A percentile compares a stretch with the other conserved stretches of the same genome.
Conservation (phyloP, 2,888 invertebrate species). For the Eristalis intricaria region DNA sequence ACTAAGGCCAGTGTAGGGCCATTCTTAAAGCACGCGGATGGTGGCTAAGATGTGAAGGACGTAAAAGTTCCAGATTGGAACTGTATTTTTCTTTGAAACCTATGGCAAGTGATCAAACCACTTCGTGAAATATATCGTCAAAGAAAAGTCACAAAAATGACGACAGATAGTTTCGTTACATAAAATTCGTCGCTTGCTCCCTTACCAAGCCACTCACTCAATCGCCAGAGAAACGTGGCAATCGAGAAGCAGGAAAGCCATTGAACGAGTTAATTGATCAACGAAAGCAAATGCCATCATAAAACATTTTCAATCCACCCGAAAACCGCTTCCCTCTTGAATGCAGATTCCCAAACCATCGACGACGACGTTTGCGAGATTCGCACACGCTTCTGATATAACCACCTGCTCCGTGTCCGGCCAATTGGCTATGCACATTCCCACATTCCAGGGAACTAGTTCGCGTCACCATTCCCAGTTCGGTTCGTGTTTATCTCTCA, state of each 20-base stretch:
- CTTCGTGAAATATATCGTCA: too few relatives aligned
- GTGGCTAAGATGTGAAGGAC: too few relatives aligned
- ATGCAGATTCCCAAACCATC: background rate
- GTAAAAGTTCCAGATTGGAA: too few relatives aligned
- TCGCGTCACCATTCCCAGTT: constrained; percentile 19
- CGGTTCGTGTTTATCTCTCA: constrained; percentile 12
- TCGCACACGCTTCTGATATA: constrained; percentile 3
- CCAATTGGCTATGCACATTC: constrained; percentile 52
- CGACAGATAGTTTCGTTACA: too few relatives aligned
- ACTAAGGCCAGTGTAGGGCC: too few relatives aligned
- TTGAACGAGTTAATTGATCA: background rate
- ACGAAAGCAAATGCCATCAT: background rate
- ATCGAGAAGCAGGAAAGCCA: background rate
- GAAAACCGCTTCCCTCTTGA: background rate
- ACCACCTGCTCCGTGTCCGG: constrained; percentile 48
- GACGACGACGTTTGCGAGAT: background rate
- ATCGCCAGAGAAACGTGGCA: background rate
- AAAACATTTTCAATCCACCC: background rate
- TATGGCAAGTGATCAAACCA: too few relatives aligned
- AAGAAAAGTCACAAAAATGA: too few relatives aligned
- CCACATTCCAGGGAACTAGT: constrained; percentile 63
- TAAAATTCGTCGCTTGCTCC: too few relatives aligned
- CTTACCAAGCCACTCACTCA: too few relatives aligned
- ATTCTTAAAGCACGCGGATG: too few relatives aligned
- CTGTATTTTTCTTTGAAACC: too few relatives aligned